Evolutionary conservation across 2,797 vertebrate genomes (phyloP).

Genomic region (Psittacula echo): DNA sequence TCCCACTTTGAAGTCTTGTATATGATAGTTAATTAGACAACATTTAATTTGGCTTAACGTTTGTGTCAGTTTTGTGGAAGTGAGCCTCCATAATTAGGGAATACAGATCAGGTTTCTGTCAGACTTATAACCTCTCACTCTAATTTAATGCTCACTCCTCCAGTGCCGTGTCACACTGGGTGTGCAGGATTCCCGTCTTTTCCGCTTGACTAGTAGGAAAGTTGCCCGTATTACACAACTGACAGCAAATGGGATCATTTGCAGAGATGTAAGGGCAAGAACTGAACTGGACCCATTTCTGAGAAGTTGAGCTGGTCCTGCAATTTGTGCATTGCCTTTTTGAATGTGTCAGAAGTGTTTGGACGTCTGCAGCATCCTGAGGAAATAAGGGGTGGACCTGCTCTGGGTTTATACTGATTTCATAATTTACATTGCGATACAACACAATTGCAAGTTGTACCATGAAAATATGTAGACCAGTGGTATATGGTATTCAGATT

Average conservation of each 20-base stretch:
- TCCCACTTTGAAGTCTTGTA: slow-evolving; percentile 67
- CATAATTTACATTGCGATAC: background rate
- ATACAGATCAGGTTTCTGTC: slow-evolving; percentile 79
- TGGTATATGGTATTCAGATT: background rate
- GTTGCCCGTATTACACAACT: slow-evolving; percentile 63
- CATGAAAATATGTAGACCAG: background rate
- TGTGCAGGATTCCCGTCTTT: slow-evolving; percentile 64
- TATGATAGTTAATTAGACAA: slow-evolving; percentile 81
- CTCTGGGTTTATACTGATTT: background rate
- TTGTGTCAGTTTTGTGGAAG: slow-evolving; percentile 77
- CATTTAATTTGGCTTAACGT: slow-evolving; percentile 81
- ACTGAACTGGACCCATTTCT: background rate
- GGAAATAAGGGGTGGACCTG: background rate
- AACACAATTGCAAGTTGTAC: background rate
- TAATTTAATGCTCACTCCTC: slow-evolving; percentile 74
- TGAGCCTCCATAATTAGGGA: slow-evolving; percentile 81
- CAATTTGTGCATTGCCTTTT: background rate
- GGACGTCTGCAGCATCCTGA: background rate
- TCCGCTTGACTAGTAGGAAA: slow-evolving; percentile 74
- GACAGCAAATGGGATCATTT: slow-evolving; percentile 77
- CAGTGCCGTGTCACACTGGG: slow-evolving; percentile 63
- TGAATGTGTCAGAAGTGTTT: background rate
- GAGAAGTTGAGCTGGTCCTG: background rate
- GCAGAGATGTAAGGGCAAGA: slow-evolving; percentile 70
- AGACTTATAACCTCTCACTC: slow-evolving; percentile 74